Evolutionary conservation across 1,140 invertebrate species (phyloP).

Genomic region (Mycetomoellerius zeteki): DNA sequence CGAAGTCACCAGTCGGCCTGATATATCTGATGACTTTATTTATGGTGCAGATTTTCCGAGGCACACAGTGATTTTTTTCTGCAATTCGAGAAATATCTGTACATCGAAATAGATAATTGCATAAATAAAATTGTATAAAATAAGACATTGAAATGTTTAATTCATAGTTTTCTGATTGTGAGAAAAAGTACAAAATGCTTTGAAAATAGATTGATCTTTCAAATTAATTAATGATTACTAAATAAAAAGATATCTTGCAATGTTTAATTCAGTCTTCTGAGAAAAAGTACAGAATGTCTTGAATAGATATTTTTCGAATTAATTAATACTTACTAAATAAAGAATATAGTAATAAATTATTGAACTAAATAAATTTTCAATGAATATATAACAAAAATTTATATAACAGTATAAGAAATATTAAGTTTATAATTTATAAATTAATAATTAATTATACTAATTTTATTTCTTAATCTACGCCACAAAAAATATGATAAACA

Average conservation of each 20-base stretch:
- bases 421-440: conserved; percentile 13
- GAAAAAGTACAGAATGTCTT: background rate
- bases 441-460: background rate
- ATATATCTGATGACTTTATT: conserved; percentile 25
- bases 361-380: background rate
- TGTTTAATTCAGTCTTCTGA: background rate
- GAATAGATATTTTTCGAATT: background rate
- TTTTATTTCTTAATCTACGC: background rate
- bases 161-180: background rate
- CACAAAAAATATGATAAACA: background rate
- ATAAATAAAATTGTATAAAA: background rate
- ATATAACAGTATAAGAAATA: background rate
- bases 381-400: background rate
- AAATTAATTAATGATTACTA: background rate
- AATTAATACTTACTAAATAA: background rate
- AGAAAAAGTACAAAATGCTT: background rate
- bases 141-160: background rate
- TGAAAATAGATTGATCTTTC: background rate
- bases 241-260: background rate
- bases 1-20: background rate
- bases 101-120: background rate
- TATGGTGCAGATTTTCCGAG: background rate
- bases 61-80: background rate
- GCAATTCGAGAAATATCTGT: background rate
- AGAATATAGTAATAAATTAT: background rate